Conservation (phyloP, 2,888 invertebrate species). For the Leptinotarsa tumamoca region DNA sequence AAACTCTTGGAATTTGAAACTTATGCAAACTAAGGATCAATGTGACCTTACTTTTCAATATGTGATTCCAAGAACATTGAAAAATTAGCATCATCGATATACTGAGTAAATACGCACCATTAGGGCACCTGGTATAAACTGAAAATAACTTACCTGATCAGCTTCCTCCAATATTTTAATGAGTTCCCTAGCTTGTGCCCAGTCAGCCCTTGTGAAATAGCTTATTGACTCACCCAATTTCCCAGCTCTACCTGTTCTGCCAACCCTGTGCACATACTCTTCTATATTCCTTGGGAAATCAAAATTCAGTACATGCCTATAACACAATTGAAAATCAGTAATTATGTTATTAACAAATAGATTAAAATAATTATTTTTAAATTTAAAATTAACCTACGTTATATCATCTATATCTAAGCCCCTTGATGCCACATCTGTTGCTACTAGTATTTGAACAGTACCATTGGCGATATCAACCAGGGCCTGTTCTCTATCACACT, state of each 20-base stretch:
- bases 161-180: conserved; percentile 91
- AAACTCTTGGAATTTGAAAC: no score
- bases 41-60: no score
- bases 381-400: conserved; percentile 68
- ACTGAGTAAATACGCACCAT: no score
- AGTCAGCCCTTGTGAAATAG: conserved; percentile 83
- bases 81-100: no score
- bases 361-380: no score
- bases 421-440: conserved; percentile 95
- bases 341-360: background rate
- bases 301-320: conserved; percentile 86
- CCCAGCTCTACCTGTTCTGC: conserved; percentile 94
- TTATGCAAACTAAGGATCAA: no score
- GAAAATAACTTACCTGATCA: conserved; percentile 69
- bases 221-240: conserved; percentile 85
- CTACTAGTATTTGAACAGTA: conserved; percentile 84
- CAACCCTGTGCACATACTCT: conserved; percentile 96
- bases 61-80: no score
- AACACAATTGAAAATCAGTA: conserved; percentile 47
- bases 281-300: conserved; percentile 96
- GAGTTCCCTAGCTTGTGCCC: conserved; percentile 84
- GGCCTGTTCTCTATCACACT: conserved; percentile 82
- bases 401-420: conserved; percentile 93
- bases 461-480: conserved; percentile 86
- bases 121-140: no score